These are phyloP conservation scores for Drosophila seclusa DNA, from an alignment of 2,888 invertebrate species.

Conservation along the genomic window DNA sequence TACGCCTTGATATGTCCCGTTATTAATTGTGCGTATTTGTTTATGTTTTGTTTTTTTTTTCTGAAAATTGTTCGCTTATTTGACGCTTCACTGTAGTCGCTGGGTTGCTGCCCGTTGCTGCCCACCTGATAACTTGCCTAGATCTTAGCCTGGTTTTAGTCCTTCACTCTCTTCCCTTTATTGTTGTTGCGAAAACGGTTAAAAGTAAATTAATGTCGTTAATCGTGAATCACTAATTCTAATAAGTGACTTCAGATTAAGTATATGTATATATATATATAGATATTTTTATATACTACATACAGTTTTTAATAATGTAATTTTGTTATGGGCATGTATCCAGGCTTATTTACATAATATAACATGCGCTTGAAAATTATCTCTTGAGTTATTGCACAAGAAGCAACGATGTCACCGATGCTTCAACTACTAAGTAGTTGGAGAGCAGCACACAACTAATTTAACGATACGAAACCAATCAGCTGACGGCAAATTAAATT, in stretches of 20 bases:
- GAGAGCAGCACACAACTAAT: conserved; percentile 50
- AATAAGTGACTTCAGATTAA: conserved; percentile 56
- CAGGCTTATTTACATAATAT: conserved; percentile 47
- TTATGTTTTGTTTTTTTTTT: not conserved
- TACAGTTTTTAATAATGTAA: conserved; percentile 24
- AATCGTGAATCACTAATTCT: conserved; percentile 44
- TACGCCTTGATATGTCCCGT: conserved; percentile 76
- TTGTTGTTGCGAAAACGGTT: conserved; percentile 46
- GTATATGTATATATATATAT: not conserved
- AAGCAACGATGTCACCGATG: conserved; percentile 58
- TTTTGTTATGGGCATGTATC: conserved; percentile 22
- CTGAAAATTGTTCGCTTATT: conserved; percentile 8
- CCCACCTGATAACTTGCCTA: conserved; percentile 30
- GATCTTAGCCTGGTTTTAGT: conserved; percentile 67
- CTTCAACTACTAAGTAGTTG: conserved; percentile 73
- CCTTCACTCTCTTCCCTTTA: conserved; percentile 81
- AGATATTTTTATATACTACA: conserved; percentile 25
- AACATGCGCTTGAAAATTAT: conserved; percentile 44
- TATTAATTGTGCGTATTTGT: conserved; percentile 8
- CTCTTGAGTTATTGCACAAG: conserved; percentile 75
- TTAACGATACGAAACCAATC: conserved; percentile 40
- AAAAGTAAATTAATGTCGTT: conserved; percentile 35
- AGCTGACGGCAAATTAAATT: conserved; percentile 33
- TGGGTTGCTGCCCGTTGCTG: conserved; percentile 10
- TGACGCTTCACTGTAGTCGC: not conserved